Evolutionary conservation across 2,113 vertebrate species (phyloP), one percentile per base, ranked within the genome.

Genomic region (Megaceryle torquata): DNA sequence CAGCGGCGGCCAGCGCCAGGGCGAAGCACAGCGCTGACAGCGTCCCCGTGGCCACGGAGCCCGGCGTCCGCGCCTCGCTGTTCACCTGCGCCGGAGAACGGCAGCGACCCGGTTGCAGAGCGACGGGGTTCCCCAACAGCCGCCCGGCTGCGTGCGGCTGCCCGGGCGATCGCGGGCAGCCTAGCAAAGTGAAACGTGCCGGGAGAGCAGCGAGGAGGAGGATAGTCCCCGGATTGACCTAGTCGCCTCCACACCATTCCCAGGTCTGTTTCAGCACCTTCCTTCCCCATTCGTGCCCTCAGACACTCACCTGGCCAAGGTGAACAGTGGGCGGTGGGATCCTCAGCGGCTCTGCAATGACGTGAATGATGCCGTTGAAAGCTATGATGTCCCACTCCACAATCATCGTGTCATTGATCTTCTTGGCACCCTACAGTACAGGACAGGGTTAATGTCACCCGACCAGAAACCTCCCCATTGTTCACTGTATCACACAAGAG

Each of bases 341-440:
- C 46, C 89, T 88, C 76, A 99, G 96, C 0, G 99, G 99, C 29
- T 97, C 98, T 19, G 98, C 98, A 6, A 99, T 98, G 39, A 98
- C 95, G 1, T 99, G 99, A 88, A 99, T 99, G 91, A 99, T 98
- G 54, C 99, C 99, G 2, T 99, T 99, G 67, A 97, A 98, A 15
- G 99, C 98, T 15, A 98, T 11, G 77, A 99, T 99, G 96, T 99
- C 98, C 99, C 99, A 99, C 14, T 97, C 76, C 69, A 99, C 46
- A 51, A 99, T 96, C 37, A 85, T 76, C 7, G 96, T 98, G 68
- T 98, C 86, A 84, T 99, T 98, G 91, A 99, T 98, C 64, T 98
- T 48, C 88, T 98, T 99, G 11, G 70, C 91, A 10, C 84, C 97
- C 98, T 98, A 57, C 43, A 72, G 33, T 39, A 51, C 48, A 61